Conservation (phyloP, 2,797 vertebrate species). For the Megalops cyprinoides region DNA sequence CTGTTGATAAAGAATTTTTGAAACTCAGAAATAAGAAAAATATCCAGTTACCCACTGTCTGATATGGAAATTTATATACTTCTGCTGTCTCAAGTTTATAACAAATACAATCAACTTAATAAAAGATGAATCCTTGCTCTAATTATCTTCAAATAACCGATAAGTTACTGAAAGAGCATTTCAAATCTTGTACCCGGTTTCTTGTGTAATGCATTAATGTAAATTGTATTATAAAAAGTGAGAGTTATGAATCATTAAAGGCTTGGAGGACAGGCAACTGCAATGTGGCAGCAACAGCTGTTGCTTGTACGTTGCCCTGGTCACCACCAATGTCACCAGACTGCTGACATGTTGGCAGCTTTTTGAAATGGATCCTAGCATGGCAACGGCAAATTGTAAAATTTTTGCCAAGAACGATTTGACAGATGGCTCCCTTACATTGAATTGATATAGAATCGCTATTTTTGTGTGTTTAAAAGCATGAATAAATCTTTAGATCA, state of each 20-base stretch:
- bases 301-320: slow-evolving; percentile 13
- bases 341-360: slow-evolving; percentile 5
- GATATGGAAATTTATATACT: not conserved
- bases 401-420: slow-evolving; percentile 12
- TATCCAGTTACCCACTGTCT: not conserved
- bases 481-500: not conserved
- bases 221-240: slow-evolving; percentile 5
- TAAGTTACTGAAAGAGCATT: not conserved
- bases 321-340: slow-evolving; percentile 22
- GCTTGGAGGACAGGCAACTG: not conserved
- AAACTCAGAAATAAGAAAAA: not conserved
- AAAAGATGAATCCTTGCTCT: not conserved
- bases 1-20: too few species aligned
- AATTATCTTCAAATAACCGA: not conserved
- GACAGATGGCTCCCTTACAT: slow-evolving; percentile 15
- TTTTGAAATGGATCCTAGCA: slow-evolving; percentile 17
- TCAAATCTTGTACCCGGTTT: not conserved
- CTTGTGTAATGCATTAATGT: not conserved
- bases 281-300: slow-evolving; percentile 15
- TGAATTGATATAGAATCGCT: not conserved
- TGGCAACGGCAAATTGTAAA: slow-evolving; percentile 6
- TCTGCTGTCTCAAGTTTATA: not conserved
- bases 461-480: not conserved
- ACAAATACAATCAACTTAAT: not conserved
- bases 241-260: too few species aligned